Evolutionary conservation across 1,140 invertebrate genomes (phyloP).

Genomic region (Eumeta japonica): DNA sequence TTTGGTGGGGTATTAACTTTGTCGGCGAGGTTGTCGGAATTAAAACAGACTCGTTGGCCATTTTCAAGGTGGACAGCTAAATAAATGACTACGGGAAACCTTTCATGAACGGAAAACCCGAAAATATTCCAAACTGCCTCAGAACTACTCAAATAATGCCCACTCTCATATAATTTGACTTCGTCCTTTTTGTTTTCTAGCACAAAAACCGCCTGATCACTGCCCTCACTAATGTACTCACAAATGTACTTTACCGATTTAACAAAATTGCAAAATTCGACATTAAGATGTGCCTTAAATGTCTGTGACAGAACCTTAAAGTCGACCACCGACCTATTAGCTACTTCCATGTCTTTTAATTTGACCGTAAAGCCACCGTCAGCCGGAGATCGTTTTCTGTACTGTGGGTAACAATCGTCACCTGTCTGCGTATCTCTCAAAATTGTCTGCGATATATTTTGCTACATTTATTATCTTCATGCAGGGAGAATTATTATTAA

Average conservation of each 20-base stretch:
- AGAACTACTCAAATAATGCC: slow-evolving; percentile 38
- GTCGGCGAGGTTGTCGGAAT: slow-evolving; percentile 17
- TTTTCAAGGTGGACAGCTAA: slow-evolving; percentile 47
- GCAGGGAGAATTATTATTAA: slow-evolving; percentile 16
- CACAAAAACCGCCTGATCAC: slow-evolving; percentile 34
- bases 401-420: slow-evolving; percentile 43
- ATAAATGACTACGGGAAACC: slow-evolving; percentile 39
- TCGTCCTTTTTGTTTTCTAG: slow-evolving; percentile 21
- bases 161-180: slow-evolving; percentile 24
- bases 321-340: slow-evolving; percentile 60
- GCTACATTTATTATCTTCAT: slow-evolving; percentile 20
- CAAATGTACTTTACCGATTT: slow-evolving; percentile 57
- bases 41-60: slow-evolving; percentile 45
- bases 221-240: no score
- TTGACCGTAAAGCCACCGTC: slow-evolving; percentile 30
- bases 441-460: slow-evolving; percentile 19
- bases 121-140: slow-evolving; percentile 51
- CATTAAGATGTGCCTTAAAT: slow-evolving; percentile 55
- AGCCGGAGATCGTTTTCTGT: slow-evolving; percentile 31
- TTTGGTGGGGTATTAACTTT: slow-evolving; percentile 24
- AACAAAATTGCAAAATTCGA: slow-evolving; percentile 54
- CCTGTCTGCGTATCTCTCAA: slow-evolving; percentile 15
- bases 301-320: slow-evolving; percentile 49
- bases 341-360: slow-evolving; percentile 25
- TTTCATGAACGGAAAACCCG: slow-evolving; percentile 40